Conservation (phyloP, 2,113 vertebrate genomes). For the Pterocles burchelli region DNA sequence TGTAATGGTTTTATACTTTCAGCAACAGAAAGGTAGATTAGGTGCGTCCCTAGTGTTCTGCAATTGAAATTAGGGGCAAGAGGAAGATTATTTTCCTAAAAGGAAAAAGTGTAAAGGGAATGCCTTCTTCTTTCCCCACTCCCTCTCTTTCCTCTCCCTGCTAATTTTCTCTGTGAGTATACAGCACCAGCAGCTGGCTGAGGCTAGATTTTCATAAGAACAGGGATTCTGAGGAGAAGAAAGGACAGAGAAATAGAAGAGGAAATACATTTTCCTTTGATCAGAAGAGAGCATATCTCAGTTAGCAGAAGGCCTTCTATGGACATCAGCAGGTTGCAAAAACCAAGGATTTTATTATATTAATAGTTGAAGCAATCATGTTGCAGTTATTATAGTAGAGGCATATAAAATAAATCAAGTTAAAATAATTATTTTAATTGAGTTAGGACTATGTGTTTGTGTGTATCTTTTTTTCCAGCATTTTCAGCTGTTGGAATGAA, state of each 20-base stretch:
- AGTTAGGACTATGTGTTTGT: background rate
- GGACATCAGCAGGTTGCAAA: background rate
- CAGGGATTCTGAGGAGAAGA: background rate
- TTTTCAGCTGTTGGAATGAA: background rate
- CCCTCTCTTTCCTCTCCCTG: background rate
- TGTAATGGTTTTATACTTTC: background rate
- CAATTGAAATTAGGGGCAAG: background rate
- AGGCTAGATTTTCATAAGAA: background rate
- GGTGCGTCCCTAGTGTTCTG: background rate
- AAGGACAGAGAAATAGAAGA: background rate
- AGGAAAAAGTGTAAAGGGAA: background rate
- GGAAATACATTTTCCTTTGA: background rate
- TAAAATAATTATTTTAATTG: background rate
- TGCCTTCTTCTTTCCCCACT: background rate
- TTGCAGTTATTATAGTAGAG: background rate
- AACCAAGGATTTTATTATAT: background rate
- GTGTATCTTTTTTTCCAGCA: background rate
- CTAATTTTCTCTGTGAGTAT: background rate
- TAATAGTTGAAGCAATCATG: background rate
- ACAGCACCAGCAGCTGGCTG: constrained; percentile 10
- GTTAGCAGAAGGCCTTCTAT: background rate
- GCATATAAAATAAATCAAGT: background rate
- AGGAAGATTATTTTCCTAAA: background rate
- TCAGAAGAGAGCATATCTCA: background rate
- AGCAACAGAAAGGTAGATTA: background rate